Evolutionary conservation across 2,888 invertebrate species (phyloP), one percentile per base, ranked within the genome.

Genomic region (Cheilosia vernalis): DNA sequence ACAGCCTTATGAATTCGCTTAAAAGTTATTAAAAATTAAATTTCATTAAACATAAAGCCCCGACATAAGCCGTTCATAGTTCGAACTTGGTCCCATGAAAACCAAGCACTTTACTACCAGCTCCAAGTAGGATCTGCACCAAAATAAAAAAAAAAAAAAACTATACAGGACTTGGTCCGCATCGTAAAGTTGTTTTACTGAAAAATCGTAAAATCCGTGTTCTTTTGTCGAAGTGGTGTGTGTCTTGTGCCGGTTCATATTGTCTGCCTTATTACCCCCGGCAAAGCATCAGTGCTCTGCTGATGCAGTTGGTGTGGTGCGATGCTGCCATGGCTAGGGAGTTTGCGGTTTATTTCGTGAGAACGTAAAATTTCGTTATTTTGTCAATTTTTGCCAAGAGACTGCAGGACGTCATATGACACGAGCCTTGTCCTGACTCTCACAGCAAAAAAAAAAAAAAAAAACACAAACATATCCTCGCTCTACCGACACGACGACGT

Each of bases 11-110:
- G 69, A 78, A 63, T 63, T 49, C 61, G 55, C 69, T 56, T 55
- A 81, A 70, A 70, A 80, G 84, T 84, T 84, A 84, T 84, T 84
- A 84, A 84, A 84, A 84, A 84, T 84, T 84, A 84, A 84, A 84
- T 84, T 84, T 84, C 84, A 84, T 84, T 79, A 84, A 76, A 79
- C 80, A 70, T 80, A 80, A 80, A 74, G 79, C 84, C 63, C 47
- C 10, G 27, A 13, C 30, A 72, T 61, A 56, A 73, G 63, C 67
- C 73, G 27, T 84, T 84, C 79, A 84, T 79, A 84, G 83, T 84
- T 84, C 63, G 64, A 84, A 82, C 58, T 70, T 76, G 76, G 44
- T 58, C 37, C 17, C 42, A 63, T 73, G 63, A 42, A 73, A 73
- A 55, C 30, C 53, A 24, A 55, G 27, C 58, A 19, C 42, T 81